Evolutionary conservation across 2,113 vertebrate genomes (phyloP).

Genomic region (Peromyscus polionotus): DNA sequence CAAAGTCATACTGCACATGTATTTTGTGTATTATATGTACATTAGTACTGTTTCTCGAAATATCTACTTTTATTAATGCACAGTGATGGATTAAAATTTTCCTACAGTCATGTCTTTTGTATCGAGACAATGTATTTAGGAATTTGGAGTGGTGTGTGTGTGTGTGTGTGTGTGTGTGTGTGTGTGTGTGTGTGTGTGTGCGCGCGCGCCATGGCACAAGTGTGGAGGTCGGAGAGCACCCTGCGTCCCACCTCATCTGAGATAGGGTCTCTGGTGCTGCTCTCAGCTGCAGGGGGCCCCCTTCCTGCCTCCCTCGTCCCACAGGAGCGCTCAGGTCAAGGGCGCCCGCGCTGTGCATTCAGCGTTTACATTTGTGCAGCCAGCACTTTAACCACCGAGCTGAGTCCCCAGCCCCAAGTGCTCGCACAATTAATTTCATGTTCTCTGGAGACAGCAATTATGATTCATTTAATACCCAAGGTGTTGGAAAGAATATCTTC

Average conservation of each 20-base stretch:
- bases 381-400: not conserved
- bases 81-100: not conserved
- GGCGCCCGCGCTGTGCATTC: not conserved
- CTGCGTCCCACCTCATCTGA: too few relatives aligned
- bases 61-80: conserved; percentile 2
- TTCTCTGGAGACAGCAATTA: conserved; percentile 35
- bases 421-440: not conserved
- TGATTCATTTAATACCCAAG: not conserved
- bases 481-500: not conserved
- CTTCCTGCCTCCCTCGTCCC: not conserved
- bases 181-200: not conserved
- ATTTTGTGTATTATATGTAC: not conserved
- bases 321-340: not conserved
- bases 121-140: not conserved
- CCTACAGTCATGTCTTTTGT: not conserved
- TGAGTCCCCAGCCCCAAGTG: not conserved
- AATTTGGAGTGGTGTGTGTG: not conserved
- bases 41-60: not conserved
- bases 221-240: too few relatives aligned
- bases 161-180: not conserved
- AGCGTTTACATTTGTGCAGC: not conserved
- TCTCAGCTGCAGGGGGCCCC: not conserved
- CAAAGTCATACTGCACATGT: not conserved
- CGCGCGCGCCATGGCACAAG: not conserved
- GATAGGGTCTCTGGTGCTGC: not conserved